phyloP scores from a whole-genome alignment of 2,113 vertebrate genomes.

The Crotalus viridis region DNA sequence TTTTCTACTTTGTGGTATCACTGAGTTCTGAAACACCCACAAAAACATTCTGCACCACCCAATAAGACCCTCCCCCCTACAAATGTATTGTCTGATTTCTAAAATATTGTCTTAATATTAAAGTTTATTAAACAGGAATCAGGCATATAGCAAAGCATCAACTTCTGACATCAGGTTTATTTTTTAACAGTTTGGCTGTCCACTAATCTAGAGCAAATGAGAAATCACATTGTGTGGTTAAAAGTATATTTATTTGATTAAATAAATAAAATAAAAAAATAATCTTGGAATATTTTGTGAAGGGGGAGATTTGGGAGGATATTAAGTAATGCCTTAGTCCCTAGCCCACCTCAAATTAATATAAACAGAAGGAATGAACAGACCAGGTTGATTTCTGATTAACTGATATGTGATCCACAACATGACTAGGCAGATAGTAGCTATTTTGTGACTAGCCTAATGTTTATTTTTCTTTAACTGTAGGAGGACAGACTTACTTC shows the following conservation, averaged over 20 bases:
- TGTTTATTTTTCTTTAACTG: too few relatives aligned
- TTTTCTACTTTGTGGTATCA: background rate
- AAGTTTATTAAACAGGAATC: background rate
- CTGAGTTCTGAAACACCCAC: background rate
- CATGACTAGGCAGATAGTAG: too few relatives aligned
- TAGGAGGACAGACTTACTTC: background rate
- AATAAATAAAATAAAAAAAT: background rate
- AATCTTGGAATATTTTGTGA: background rate
- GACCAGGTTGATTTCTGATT: too few relatives aligned
- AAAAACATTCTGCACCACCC: background rate
- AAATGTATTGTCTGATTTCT: background rate
- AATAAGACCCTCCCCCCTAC: too few relatives aligned
- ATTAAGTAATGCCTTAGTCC: too few relatives aligned
- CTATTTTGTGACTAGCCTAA: too few relatives aligned
- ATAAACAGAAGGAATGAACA: too few relatives aligned
- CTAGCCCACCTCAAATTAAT: too few relatives aligned
- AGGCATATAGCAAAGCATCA: background rate
- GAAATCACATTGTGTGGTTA: background rate
- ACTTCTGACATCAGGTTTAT: background rate
- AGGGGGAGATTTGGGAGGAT: too few relatives aligned
- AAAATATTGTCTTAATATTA: background rate
- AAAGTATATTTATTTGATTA: background rate
- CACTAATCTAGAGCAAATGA: background rate
- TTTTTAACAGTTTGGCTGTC: background rate
- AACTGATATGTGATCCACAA: too few relatives aligned